A percentile compares a stretch with the other conserved stretches of the same genome.
Evolutionary conservation across 2,888 invertebrate species (phyloP).

Genomic region (Kuschelorhynchus macadamiae): DNA sequence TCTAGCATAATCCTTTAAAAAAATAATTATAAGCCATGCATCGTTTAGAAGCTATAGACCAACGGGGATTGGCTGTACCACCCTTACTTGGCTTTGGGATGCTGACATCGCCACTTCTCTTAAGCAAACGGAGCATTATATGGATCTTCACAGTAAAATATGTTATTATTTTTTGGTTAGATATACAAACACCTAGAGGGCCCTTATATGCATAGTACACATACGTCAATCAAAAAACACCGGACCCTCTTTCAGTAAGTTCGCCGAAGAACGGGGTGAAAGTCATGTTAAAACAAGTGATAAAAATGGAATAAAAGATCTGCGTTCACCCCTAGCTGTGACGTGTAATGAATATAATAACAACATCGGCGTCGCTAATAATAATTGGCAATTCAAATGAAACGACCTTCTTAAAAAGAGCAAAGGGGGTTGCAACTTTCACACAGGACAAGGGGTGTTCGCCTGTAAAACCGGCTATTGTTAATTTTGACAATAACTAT

Average conservation of each 20-base stretch:
- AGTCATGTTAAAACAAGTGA: constrained; percentile 60
- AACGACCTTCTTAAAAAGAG: constrained; percentile 59
- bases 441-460: constrained; percentile 54
- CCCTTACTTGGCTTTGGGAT: no score
- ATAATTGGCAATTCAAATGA: constrained; percentile 63
- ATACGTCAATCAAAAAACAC: constrained; percentile 53
- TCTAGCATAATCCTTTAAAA: no score
- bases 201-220: constrained; percentile 52
- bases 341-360: constrained; percentile 63
- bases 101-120: no score
- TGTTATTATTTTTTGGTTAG: constrained; percentile 51
- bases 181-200: constrained; percentile 47
- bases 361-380: constrained; percentile 60
- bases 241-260: constrained; percentile 52
- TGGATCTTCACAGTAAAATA: no score
- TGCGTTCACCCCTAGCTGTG: constrained; percentile 52
- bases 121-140: no score
- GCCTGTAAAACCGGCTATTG: constrained; percentile 58
- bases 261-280: constrained; percentile 55
- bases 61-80: no score
- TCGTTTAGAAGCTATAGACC: no score
- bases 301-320: constrained; percentile 54
- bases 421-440: constrained; percentile 56
- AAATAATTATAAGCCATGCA: no score
- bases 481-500: constrained; percentile 48